phyloP scores from a whole-genome alignment of 2,113 vertebrate species.

The Syrmaticus mikado region DNA sequence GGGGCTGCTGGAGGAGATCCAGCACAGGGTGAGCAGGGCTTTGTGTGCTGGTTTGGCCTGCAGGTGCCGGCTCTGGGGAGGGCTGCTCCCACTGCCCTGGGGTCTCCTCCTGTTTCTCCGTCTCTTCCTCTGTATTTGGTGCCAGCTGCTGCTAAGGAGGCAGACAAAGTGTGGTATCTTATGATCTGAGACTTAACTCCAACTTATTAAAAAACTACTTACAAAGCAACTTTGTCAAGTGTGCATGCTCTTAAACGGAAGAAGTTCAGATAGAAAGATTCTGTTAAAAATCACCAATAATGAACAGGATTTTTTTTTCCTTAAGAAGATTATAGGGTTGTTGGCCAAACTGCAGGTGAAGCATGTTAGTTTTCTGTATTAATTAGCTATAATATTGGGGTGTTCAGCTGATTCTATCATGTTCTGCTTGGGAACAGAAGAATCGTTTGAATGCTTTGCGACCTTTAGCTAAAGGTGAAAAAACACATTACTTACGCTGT shows the following conservation, averaged over 20 bases:
- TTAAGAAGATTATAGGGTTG: background rate
- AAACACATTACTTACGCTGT: background rate
- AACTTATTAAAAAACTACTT: background rate
- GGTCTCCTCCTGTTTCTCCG: background rate
- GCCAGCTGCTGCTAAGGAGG: background rate
- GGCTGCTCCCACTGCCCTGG: accelerated
- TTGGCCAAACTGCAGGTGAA: background rate
- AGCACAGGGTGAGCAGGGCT: background rate
- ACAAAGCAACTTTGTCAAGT: background rate
- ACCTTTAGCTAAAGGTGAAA: constrained; percentile 59
- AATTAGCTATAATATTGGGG: background rate
- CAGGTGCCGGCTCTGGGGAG: constrained; percentile 1
- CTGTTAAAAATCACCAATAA: background rate
- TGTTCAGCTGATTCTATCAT: background rate
- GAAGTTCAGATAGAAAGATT: background rate
- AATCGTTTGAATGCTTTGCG: constrained; percentile 2
- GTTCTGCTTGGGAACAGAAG: background rate
- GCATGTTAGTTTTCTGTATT: background rate
- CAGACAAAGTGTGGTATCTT: background rate
- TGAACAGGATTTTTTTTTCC: background rate
- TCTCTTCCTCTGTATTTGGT: background rate
- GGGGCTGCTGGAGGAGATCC: background rate
- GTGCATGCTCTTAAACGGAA: background rate
- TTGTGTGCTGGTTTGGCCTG: background rate
- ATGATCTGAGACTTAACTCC: background rate